phyloP scores from a whole-genome alignment of 92 coral and sea anemone genomes.

The Paramuricea clavata region DNA sequence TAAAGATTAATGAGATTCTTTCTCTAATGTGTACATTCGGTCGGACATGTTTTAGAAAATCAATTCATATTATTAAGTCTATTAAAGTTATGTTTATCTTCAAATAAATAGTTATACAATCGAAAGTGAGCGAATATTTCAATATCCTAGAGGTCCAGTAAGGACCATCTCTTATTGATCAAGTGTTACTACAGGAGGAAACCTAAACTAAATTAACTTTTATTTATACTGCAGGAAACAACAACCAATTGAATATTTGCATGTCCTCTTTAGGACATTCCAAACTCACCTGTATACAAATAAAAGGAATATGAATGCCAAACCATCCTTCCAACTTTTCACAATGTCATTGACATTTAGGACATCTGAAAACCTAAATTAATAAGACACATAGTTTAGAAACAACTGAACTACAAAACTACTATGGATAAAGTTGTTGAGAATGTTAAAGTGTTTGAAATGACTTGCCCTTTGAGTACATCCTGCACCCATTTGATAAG shows the following conservation, averaged over 20 bases:
- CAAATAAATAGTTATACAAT: no score
- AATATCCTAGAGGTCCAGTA: constrained; percentile 9
- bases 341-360: constrained; percentile 81
- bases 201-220: background rate
- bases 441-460: no score
- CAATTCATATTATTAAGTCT: no score
- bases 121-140: no score
- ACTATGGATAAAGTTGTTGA: background rate
- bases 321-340: constrained; percentile 91
- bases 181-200: constrained; percentile 16
- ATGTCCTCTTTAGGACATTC: no score
- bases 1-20: no score
- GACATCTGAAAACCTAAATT: constrained; percentile 52
- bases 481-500: constrained; percentile 92
- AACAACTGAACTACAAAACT: background rate
- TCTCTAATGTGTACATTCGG: no score
- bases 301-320: constrained; percentile 87
- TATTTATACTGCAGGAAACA: background rate
- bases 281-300: constrained; percentile 82
- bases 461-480: constrained; percentile 76
- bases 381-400: background rate
- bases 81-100: no score
- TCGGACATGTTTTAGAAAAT: no score
- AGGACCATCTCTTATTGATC: background rate
- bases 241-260: no score